A percentile compares a stretch with the other conserved stretches of the same genome.
Evolutionary conservation across 2,113 vertebrate genomes (phyloP).

Genomic region (Hymenochirus boettgeri): DNA sequence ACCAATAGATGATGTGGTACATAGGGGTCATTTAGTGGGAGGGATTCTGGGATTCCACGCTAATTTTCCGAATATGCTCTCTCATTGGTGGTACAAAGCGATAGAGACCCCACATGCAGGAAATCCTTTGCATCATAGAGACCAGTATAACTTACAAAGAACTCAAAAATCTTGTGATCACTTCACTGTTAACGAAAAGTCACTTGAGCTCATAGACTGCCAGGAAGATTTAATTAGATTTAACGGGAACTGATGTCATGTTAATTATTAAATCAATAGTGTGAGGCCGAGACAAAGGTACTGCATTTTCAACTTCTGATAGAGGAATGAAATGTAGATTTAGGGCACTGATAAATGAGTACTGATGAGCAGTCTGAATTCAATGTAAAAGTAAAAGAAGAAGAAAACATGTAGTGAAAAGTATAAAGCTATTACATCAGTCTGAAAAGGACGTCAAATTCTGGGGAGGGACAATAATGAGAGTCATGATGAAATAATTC

Average conservation of each 20-base stretch:
- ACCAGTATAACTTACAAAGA: slow-evolving; percentile 45
- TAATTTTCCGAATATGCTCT: slow-evolving; percentile 17
- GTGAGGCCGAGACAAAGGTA: too few relatives aligned
- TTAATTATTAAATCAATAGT: too few relatives aligned
- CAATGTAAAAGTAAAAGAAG: slow-evolving; percentile 49
- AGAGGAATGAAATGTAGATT: slow-evolving; percentile 41
- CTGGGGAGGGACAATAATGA: slow-evolving; percentile 31
- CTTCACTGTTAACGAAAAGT: slow-evolving; percentile 47
- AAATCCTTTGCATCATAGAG: slow-evolving; percentile 22
- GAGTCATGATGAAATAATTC: slow-evolving; percentile 16
- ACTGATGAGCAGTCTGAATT: slow-evolving; percentile 46
- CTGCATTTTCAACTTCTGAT: slow-evolving; percentile 39
- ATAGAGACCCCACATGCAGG: slow-evolving; percentile 47
- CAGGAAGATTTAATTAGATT: slow-evolving; percentile 32
- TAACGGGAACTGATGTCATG: too few relatives aligned
- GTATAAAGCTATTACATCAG: neutral
- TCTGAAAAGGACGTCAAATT: neutral
- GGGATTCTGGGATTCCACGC: neutral
- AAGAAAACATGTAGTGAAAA: slow-evolving; percentile 44
- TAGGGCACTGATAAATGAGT: slow-evolving; percentile 44
- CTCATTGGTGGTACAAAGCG: slow-evolving; percentile 30
- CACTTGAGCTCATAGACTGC: slow-evolving; percentile 15
- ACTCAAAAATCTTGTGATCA: slow-evolving; percentile 51
- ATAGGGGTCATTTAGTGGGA: slow-evolving; percentile 3
- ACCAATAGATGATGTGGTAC: slow-evolving; percentile 13